Percentiles rank a stretch among this genome's conserved stretches.
phyloP scores from a whole-genome alignment of 2,113 vertebrate genomes.

The Sorex araneus region DNA sequence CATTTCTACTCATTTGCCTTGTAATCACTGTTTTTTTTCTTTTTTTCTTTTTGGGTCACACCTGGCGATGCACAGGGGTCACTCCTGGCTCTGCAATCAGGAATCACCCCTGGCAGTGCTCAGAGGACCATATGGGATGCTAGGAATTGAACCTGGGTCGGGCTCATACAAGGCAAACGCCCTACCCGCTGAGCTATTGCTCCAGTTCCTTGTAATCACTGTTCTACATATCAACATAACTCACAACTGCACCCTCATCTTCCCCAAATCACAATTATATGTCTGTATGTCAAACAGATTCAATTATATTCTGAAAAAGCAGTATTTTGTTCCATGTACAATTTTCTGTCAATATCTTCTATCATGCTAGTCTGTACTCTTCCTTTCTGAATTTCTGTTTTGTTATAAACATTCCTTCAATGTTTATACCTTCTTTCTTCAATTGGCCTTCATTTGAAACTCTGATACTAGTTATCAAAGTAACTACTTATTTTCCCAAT shows the following conservation, averaged over 20 bases:
- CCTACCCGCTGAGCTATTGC: too few species aligned
- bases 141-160: too few species aligned
- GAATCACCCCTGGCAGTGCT: too few species aligned
- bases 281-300: not conserved
- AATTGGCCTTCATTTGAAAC: not conserved
- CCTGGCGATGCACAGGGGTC: too few species aligned
- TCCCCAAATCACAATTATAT: not conserved
- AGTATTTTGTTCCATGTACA: not conserved
- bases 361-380: not conserved
- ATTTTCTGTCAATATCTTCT: not conserved
- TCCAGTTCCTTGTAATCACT: not conserved
- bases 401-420: not conserved
- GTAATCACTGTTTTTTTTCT: not conserved
- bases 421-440: not conserved
- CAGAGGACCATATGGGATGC: too few species aligned
- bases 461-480: not conserved
- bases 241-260: not conserved
- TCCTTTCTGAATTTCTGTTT: not conserved
- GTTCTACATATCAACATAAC: not conserved
- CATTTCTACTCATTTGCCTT: constrained; percentile 36
- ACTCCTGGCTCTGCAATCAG: too few species aligned
- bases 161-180: too few species aligned
- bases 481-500: not conserved
- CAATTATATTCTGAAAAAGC: not conserved
- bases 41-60: too few species aligned